Evolutionary conservation across 2,888 invertebrate genomes (phyloP).

Genomic region (Amphipyra tragopoginis): DNA sequence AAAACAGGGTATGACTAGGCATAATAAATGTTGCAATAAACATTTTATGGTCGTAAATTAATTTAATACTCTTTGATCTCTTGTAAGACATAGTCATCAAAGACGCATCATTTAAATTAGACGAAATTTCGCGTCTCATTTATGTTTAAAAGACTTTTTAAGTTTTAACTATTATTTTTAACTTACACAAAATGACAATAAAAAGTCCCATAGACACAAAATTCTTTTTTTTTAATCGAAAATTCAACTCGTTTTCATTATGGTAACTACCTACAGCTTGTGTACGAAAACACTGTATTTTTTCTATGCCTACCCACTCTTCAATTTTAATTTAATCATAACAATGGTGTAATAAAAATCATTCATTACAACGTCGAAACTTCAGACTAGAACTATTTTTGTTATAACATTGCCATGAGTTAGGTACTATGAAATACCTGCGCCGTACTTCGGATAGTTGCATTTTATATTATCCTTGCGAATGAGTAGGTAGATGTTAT

Average conservation of each 20-base stretch:
- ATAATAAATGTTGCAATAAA: slow-evolving; percentile 39
- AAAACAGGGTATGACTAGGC: slow-evolving; percentile 15
- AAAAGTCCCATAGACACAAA: no score
- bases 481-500: neutral
- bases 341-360: slow-evolving; percentile 26
- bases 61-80: slow-evolving; percentile 45
- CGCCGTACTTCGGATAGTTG: neutral
- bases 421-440: neutral
- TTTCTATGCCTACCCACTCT: slow-evolving; percentile 16
- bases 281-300: slow-evolving; percentile 9
- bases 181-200: neutral
- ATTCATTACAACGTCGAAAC: slow-evolving; percentile 15
- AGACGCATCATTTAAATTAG: slow-evolving; percentile 24
- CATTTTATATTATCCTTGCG: neutral
- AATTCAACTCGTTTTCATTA: no score
- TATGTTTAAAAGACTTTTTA: neutral
- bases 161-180: neutral
- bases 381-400: slow-evolving; percentile 8
- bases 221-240: neutral
- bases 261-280: neutral
- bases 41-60: slow-evolving; percentile 45
- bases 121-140: slow-evolving; percentile 12
- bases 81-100: slow-evolving; percentile 22
- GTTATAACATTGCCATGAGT: neutral
- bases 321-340: slow-evolving; percentile 31